These are phyloP conservation scores for Wasmannia auropunctata DNA, from an alignment of 1,140 invertebrate genomes.

Conservation along the genomic window DNA sequence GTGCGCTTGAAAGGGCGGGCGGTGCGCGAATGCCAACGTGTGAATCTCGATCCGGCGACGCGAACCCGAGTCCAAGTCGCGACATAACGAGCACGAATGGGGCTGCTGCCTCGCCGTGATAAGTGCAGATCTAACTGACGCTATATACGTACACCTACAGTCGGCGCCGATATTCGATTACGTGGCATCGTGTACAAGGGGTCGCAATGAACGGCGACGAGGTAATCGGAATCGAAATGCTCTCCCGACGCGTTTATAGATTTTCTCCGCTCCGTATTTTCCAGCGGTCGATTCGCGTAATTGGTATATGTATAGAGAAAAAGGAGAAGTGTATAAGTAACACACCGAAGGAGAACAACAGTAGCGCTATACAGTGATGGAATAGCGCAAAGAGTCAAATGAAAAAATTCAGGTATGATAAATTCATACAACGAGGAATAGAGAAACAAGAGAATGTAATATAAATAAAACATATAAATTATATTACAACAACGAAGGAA, in stretches of 20 bases:
- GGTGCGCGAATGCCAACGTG: constrained; percentile 18
- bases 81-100: constrained; percentile 49
- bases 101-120: constrained; percentile 17
- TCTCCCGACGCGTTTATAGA: constrained; percentile 11
- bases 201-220: background rate
- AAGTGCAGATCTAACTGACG: constrained; percentile 32
- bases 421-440: background rate
- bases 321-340: background rate
- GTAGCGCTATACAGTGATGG: too few relatives aligned
- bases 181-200: constrained; percentile 14
- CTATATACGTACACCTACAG: background rate
- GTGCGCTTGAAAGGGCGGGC: constrained; percentile 25
- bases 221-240: constrained; percentile 35
- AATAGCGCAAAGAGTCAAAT: background rate
- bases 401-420: background rate
- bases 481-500: background rate
- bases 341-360: background rate
- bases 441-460: background rate
- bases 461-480: background rate
- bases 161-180: constrained; percentile 42
- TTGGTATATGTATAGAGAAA: background rate
- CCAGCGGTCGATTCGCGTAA: background rate
- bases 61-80: constrained; percentile 5
- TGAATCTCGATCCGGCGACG: constrained; percentile 47
- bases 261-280: constrained; percentile 4